Evolutionary conservation across 2,888 invertebrate species (phyloP).

Genomic region (Ametastegia equiseti): DNA sequence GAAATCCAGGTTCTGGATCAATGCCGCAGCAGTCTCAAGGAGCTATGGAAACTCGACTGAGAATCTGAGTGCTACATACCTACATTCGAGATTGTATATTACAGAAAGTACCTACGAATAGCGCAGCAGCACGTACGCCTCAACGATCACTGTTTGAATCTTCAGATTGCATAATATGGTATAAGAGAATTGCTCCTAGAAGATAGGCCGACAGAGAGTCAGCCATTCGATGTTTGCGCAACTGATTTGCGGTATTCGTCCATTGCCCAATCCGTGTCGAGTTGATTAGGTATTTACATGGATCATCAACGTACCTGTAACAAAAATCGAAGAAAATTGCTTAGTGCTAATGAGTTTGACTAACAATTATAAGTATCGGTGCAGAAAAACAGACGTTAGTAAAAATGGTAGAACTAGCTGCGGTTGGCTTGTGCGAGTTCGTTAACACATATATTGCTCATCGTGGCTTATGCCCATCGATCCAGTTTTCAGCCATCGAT

Average conservation of each 20-base stretch:
- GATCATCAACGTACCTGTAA: constrained; percentile 38
- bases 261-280: constrained; percentile 35
- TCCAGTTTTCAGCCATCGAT: no score
- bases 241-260: constrained; percentile 1
- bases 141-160: background rate
- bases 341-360: constrained; percentile 1
- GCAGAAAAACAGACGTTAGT: background rate
- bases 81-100: background rate
- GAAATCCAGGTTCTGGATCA: background rate
- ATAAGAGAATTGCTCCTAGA: background rate
- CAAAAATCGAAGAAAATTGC: constrained; percentile 13
- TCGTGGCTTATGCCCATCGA: no score
- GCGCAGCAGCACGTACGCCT: background rate
- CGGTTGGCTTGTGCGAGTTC: background rate
- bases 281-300: constrained; percentile 23
- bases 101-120: background rate
- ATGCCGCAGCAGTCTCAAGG: background rate
- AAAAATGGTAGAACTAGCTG: background rate
- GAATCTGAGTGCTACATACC: background rate
- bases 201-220: background rate
- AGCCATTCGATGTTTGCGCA: constrained; percentile 37
- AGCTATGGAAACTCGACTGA: constrained; percentile 7
- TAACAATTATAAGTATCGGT: background rate
- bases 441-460: background rate
- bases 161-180: constrained; percentile 23